Evolutionary conservation across 2,113 vertebrate species (phyloP).

Genomic region (Mohoua ochrocephala): DNA sequence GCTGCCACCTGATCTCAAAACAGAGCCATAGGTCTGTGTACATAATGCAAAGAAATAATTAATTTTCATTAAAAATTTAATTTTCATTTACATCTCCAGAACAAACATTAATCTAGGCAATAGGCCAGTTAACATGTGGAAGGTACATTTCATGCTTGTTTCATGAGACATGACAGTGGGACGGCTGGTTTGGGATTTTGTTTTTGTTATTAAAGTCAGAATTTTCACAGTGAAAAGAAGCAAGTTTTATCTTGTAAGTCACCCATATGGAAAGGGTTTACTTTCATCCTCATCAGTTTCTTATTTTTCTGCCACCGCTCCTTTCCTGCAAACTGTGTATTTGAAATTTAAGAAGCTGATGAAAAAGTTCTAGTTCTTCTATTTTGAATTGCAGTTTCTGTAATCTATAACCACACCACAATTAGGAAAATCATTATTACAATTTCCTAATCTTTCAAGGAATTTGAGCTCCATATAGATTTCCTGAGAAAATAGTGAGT

Average conservation of each 20-base stretch:
- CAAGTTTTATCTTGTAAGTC: background rate
- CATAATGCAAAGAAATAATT: background rate
- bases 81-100: background rate
- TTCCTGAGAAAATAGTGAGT: background rate
- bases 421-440: background rate
- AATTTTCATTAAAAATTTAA: background rate
- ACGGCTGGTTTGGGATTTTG: background rate
- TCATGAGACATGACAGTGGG: background rate
- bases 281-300: background rate
- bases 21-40: background rate
- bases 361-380: background rate
- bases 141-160: background rate
- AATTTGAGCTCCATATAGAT: background rate
- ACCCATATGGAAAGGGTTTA: background rate
- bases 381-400: background rate
- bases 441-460: background rate
- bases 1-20: background rate
- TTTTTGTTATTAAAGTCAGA: background rate
- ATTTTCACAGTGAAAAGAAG: background rate
- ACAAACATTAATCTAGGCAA: background rate
- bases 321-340: background rate
- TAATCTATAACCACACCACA: background rate
- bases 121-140: background rate
- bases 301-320: background rate
- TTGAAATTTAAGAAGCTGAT: background rate